Evolutionary conservation across 2,888 invertebrate species (phyloP).

Genomic region (Epinotia demarniana): DNA sequence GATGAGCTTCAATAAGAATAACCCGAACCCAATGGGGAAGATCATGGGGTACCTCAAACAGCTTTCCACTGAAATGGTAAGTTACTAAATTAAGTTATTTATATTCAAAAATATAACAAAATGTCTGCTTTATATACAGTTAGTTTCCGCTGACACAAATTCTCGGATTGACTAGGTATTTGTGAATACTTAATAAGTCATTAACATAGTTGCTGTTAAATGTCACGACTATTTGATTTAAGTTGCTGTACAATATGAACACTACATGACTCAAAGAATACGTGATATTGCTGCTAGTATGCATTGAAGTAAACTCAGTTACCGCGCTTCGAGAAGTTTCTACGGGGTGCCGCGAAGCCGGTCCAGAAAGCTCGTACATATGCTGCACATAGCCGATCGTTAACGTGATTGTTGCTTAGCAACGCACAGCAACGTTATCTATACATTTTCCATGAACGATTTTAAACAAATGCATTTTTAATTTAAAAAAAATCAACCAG

Average conservation of each 20-base stretch:
- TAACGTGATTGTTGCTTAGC: conserved; percentile 64
- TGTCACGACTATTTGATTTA: conserved; percentile 10
- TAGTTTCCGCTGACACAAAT: conserved; percentile 49
- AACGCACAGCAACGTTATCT: conserved; percentile 52
- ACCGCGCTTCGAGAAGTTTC: conserved; percentile 57
- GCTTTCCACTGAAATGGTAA: conserved; percentile 82
- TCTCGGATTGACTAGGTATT: conserved; percentile 46
- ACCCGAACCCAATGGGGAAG: conserved; percentile 81
- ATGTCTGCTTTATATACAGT: conserved; percentile 35
- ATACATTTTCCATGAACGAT: not conserved
- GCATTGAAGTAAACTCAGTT: not conserved
- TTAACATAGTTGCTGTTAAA: conserved; percentile 42
- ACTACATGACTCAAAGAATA: not conserved
- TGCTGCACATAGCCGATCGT: conserved; percentile 54
- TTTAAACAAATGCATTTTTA: not conserved
- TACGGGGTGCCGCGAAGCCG: conserved; percentile 33
- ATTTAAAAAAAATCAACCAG: not conserved
- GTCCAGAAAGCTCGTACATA: conserved; percentile 62
- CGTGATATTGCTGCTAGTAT: conserved; percentile 6
- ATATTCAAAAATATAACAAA: conserved; percentile 10
- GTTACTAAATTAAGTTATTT: conserved; percentile 48
- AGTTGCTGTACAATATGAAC: conserved; percentile 21
- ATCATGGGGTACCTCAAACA: conserved; percentile 81
- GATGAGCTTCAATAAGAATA: conserved; percentile 83
- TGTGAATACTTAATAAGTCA: conserved; percentile 36